Evolutionary conservation across 2,888 invertebrate species (phyloP).

Genomic region (Listrodromus nycthemerus): DNA sequence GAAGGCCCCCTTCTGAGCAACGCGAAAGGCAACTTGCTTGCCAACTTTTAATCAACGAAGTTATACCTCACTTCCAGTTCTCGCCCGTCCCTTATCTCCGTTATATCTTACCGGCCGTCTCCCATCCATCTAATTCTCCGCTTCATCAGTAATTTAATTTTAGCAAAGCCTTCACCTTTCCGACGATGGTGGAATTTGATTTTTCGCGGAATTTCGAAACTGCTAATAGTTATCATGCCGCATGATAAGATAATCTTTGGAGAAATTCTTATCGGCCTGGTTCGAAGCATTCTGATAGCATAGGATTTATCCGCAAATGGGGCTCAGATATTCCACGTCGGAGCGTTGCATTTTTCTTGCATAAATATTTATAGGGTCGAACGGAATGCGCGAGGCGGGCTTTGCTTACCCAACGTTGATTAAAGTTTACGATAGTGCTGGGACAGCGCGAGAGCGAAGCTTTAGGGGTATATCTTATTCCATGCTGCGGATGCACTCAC

Average conservation of each 20-base stretch:
- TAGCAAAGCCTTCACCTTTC: neutral
- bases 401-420: conserved; percentile 66
- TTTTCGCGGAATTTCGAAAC: neutral
- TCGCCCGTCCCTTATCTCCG: conserved; percentile 5
- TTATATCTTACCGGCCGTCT: conserved; percentile 11
- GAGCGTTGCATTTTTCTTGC: conserved; percentile 53
- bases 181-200: conserved; percentile 3
- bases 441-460: conserved; percentile 26
- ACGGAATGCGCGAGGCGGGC: conserved; percentile 36
- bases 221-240: neutral
- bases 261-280: neutral
- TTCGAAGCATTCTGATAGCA: conserved; percentile 3
- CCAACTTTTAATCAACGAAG: conserved; percentile 59
- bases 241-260: neutral
- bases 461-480: conserved; percentile 50
- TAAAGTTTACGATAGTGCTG: conserved; percentile 66
- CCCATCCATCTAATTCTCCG: neutral
- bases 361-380: conserved; percentile 63
- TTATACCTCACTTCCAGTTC: conserved; percentile 37
- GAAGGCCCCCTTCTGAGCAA: neutral
- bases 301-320: conserved; percentile 29
- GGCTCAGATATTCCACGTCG: conserved; percentile 32
- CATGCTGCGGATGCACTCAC: conserved; percentile 15
- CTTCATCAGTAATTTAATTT: conserved; percentile 31
- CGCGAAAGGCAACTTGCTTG: conserved; percentile 30